These are phyloP conservation scores for Phymanthus crucifer DNA, from an alignment of 92 coral and sea anemone species.

Conservation along the genomic window DNA sequence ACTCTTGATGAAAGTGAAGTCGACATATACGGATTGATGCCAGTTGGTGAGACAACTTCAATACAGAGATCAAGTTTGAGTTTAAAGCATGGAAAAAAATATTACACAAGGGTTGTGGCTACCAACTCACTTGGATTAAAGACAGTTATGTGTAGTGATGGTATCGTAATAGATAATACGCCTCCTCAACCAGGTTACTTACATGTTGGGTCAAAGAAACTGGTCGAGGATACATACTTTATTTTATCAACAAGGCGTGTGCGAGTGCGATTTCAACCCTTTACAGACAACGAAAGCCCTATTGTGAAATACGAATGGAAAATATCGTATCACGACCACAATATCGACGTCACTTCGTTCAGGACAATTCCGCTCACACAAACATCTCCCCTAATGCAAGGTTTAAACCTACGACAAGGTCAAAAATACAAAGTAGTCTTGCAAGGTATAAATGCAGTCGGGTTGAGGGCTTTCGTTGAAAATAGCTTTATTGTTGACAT, in stretches of 20 bases:
- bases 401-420: constrained; percentile 67
- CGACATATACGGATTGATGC: constrained; percentile 65
- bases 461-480: constrained; percentile 54
- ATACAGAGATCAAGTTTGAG: constrained; percentile 76
- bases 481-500: constrained; percentile 79
- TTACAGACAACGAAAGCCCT: constrained; percentile 84
- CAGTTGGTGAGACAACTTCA: constrained; percentile 78
- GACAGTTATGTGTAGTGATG: constrained; percentile 90
- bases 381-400: constrained; percentile 77
- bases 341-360: constrained; percentile 60
- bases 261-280: constrained; percentile 65
- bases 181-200: constrained; percentile 74
- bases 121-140: constrained; percentile 76
- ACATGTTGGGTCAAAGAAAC: constrained; percentile 52
- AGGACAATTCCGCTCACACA: constrained; percentile 66
- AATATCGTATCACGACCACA: constrained; percentile 40
- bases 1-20: constrained; percentile 71
- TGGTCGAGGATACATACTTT: constrained; percentile 45
- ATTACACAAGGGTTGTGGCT: constrained; percentile 76
- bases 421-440: constrained; percentile 60
- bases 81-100: constrained; percentile 66
- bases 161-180: constrained; percentile 79
- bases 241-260: constrained; percentile 75
- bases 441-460: constrained; percentile 88
- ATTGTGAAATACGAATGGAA: constrained; percentile 88